These are phyloP conservation scores for Steinernema khuongi DNA, from an alignment of 1,140 invertebrate genomes.

Conservation along the genomic window DNA sequence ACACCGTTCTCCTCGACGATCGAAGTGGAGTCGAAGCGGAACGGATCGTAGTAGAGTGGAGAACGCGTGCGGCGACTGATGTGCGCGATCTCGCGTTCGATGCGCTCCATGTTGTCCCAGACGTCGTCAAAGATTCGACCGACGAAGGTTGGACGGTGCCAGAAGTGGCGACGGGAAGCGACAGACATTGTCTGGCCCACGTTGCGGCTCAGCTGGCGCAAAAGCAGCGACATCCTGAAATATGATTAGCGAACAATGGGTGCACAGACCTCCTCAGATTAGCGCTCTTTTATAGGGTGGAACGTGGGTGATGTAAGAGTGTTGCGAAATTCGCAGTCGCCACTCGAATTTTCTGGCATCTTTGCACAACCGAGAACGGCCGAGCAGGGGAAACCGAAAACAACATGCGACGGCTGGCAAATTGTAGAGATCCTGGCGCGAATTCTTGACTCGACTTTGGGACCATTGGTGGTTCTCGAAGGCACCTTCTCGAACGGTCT, in stretches of 20 bases:
- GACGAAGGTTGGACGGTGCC: neutral
- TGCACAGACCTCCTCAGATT: neutral
- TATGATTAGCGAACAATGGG: neutral
- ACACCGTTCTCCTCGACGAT: conserved; percentile 44
- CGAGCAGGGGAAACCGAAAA: too few species aligned
- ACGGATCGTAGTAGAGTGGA: neutral
- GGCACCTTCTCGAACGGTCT: too few species aligned
- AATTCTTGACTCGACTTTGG: too few species aligned
- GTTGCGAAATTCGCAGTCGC: too few species aligned
- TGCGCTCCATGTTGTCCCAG: neutral
- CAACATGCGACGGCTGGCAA: too few species aligned
- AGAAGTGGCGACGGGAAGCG: neutral
- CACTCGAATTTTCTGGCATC: too few species aligned
- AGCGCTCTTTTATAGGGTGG: neutral
- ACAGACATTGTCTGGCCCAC: too few species aligned
- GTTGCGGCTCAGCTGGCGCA: conserved; percentile 2
- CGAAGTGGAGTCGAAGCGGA: conserved; percentile 24
- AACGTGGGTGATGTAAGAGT: too few species aligned
- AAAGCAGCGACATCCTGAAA: neutral
- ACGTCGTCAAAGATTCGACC: neutral
- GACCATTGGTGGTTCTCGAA: too few species aligned
- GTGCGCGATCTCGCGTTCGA: neutral
- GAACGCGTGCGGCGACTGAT: neutral
- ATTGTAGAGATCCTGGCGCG: too few species aligned
- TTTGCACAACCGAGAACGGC: too few species aligned